phyloP scores from a whole-genome alignment of 2,113 vertebrate genomes.

The Melanostigma gelatinosum region DNA sequence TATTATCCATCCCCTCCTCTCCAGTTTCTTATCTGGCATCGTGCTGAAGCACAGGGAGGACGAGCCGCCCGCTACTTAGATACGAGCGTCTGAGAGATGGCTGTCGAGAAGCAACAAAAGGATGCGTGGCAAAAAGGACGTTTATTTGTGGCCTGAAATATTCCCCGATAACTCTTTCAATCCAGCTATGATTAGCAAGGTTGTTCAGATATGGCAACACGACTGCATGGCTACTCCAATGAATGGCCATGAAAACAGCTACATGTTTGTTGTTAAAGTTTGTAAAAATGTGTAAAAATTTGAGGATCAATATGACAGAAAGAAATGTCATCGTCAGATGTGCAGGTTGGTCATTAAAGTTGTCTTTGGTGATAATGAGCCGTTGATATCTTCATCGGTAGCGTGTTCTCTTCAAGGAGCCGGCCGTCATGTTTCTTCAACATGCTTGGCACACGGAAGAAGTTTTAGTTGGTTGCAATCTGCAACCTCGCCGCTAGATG shows the following conservation, averaged over 20 bases:
- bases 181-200: background rate
- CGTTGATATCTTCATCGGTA: no score
- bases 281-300: background rate
- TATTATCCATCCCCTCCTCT: constrained; percentile 42
- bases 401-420: no score
- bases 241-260: no score
- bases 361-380: no score
- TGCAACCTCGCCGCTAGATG: no score
- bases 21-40: constrained; percentile 44
- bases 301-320: background rate
- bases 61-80: constrained; percentile 26
- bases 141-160: background rate
- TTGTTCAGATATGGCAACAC: background rate
- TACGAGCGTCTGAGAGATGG: constrained; percentile 28
- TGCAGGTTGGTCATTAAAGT: no score
- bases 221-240: background rate
- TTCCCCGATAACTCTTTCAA: background rate
- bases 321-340: background rate
- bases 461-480: no score
- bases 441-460: no score
- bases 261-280: background rate
- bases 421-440: no score
- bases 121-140: background rate
- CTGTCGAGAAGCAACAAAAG: background rate
- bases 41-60: constrained; percentile 15